phyloP scores from a whole-genome alignment of 2,888 invertebrate species.

The Gnatocerus cornutus region DNA sequence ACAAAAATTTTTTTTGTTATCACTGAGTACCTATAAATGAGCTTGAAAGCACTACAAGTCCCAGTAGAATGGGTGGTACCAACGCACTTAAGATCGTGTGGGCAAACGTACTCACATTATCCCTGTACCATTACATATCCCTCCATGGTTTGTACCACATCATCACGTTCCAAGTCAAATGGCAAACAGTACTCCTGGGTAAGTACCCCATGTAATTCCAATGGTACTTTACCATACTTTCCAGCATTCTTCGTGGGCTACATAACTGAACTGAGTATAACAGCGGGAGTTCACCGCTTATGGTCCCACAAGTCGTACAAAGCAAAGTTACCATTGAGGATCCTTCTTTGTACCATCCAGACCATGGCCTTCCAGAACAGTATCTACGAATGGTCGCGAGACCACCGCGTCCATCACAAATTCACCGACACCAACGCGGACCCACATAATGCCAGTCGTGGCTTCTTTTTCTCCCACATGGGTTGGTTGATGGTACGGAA shows the following conservation, averaged over 20 bases:
- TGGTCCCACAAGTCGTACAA: constrained; percentile 88
- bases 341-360: constrained; percentile 83
- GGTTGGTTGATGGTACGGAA: constrained; percentile 93
- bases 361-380: constrained; percentile 88
- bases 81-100: constrained; percentile 72
- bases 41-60: no score
- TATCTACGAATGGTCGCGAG: constrained; percentile 87
- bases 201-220: neutral
- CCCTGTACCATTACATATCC: constrained; percentile 4
- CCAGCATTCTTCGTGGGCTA: neutral
- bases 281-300: constrained; percentile 86
- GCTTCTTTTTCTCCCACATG: constrained; percentile 94
- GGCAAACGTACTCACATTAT: constrained; percentile 67
- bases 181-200: neutral
- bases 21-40: no score
- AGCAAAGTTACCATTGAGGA: constrained; percentile 80
- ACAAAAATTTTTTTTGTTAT: no score
- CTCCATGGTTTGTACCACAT: constrained; percentile 9
- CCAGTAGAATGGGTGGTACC: no score
- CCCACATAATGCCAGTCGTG: constrained; percentile 87
- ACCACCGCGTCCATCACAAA: constrained; percentile 89
- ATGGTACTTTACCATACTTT: neutral
- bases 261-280: constrained; percentile 76
- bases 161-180: neutral
- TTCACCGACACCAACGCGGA: constrained; percentile 90